Conservation (phyloP, 2,113 vertebrate genomes). For the Synodontis membranacea region DNA sequence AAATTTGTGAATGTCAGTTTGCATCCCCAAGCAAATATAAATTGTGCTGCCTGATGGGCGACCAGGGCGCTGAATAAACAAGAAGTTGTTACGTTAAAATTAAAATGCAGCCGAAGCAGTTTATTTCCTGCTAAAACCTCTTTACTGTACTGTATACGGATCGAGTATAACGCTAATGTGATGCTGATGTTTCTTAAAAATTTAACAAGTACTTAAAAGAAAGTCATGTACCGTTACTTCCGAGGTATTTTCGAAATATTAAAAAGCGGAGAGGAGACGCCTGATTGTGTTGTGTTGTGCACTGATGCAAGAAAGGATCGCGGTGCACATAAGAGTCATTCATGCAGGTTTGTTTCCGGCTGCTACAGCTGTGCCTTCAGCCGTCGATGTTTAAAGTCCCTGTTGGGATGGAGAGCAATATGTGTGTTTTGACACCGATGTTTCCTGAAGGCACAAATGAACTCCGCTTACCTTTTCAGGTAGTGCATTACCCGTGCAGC, state of each 20-base stretch:
- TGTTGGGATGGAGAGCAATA: background rate
- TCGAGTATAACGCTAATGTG: background rate
- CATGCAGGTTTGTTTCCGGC: conserved; percentile 22
- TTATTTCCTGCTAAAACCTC: background rate
- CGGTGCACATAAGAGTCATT: background rate
- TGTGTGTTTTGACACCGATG: conserved; percentile 15
- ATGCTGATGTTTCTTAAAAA: background rate
- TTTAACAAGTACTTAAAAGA: background rate
- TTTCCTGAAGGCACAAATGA: conserved; percentile 7
- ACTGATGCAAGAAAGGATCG: background rate
- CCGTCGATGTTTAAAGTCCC: background rate
- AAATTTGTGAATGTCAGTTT: background rate
- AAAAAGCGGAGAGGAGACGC: background rate
- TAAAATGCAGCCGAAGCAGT: background rate
- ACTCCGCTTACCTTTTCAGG: conserved; percentile 1
- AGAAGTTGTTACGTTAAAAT: too few relatives aligned
- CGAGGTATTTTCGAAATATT: background rate
- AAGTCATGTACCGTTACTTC: background rate
- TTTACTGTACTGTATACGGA: background rate
- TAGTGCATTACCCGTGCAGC: background rate
- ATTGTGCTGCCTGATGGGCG: background rate
- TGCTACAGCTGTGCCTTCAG: conserved; percentile 18
- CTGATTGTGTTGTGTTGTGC: background rate
- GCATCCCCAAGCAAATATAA: background rate
- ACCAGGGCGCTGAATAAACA: background rate